A percentile compares a stretch with the other conserved stretches of the same genome.
Conservation (phyloP, 2,888 invertebrate genomes). For the Pachymerium ferrugineum region DNA sequence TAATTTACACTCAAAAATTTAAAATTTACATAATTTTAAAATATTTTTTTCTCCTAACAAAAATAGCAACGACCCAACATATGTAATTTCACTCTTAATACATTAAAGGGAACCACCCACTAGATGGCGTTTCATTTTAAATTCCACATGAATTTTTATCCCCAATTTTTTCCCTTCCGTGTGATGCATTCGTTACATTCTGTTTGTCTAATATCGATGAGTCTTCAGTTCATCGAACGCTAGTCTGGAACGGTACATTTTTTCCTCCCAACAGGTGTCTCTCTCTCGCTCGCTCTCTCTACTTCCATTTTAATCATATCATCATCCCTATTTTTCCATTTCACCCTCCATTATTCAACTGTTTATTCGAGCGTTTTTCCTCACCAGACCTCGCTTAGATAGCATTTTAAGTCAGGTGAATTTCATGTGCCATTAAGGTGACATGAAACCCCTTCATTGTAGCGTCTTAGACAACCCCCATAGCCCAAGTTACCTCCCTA, state of each 20-base stretch:
- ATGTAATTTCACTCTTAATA: neutral
- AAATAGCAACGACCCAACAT: too few relatives aligned
- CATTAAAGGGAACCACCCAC: too few relatives aligned
- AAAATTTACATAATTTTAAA: too few relatives aligned
- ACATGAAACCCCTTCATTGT: constrained; percentile 15
- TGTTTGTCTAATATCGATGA: constrained; percentile 17
- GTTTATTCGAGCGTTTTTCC: too few relatives aligned
- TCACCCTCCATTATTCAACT: too few relatives aligned
- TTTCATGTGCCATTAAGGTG: neutral
- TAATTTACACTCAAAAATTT: too few relatives aligned
- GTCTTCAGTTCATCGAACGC: constrained; percentile 16
- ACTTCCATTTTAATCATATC: neutral
- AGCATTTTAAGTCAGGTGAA: neutral
- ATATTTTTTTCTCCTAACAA: too few relatives aligned
- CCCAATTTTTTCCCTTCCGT: neutral
- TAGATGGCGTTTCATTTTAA: neutral
- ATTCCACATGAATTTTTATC: neutral
- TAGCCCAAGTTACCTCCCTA: neutral
- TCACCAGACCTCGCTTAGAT: neutral
- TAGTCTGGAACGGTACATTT: neutral
- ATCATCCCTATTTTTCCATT: neutral
- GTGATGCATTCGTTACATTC: neutral
- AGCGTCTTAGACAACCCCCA: too few relatives aligned
- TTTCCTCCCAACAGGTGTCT: constrained; percentile 10
- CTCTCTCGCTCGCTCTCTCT: neutral